Evolutionary conservation across 2,113 vertebrate species (phyloP).

Genomic region (Oncorhynchus mykiss): DNA sequence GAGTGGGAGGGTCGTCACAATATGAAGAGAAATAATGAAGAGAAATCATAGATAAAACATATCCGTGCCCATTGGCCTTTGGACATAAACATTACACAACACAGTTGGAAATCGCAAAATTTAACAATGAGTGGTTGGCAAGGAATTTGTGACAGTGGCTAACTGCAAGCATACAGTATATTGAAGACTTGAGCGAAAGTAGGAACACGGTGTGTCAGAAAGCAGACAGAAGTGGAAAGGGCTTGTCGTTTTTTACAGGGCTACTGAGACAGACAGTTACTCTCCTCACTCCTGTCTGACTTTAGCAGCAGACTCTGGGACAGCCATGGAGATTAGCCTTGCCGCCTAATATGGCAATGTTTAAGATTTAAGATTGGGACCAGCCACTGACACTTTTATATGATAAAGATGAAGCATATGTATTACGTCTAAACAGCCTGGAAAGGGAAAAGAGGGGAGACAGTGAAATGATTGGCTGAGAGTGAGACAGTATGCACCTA

Average conservation of each 20-base stretch:
- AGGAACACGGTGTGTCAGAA: neutral
- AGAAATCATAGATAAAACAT: no score
- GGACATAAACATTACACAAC: no score
- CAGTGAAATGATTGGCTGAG: neutral
- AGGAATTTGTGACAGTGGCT: no score
- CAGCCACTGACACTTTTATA: neutral
- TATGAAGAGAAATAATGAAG: no score
- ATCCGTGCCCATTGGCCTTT: no score
- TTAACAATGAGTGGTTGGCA: no score
- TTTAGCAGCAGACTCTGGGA: neutral
- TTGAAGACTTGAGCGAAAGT: neutral
- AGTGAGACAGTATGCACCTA: neutral
- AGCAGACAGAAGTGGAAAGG: neutral
- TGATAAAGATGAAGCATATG: neutral
- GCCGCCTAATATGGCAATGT: constrained; percentile 18
- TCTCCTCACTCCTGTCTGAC: neutral
- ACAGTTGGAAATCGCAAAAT: no score
- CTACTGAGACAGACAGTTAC: neutral
- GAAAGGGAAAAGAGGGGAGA: neutral
- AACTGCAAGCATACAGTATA: neutral
- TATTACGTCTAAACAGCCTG: neutral
- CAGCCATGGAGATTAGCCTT: constrained; percentile 12
- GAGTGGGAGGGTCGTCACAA: no score
- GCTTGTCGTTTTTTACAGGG: neutral
- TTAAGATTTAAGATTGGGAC: neutral